Evolutionary conservation across 2,113 vertebrate genomes (phyloP).

Genomic region (Taurulus bubalis): DNA sequence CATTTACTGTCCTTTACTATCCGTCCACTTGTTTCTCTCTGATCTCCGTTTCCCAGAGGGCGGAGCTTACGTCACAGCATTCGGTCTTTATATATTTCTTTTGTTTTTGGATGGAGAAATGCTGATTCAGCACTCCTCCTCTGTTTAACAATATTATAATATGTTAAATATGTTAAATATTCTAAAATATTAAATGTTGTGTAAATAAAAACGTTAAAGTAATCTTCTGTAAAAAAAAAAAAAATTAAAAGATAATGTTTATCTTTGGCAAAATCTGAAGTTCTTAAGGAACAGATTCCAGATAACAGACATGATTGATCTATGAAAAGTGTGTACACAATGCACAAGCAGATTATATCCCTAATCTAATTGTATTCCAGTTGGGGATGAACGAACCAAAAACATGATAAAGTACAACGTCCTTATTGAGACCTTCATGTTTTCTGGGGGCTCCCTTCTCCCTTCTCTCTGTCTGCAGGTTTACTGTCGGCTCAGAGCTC

Average conservation of each 20-base stretch:
- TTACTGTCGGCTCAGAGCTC: conserved; percentile 5
- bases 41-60: background rate
- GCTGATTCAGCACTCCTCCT: background rate
- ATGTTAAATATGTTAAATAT: background rate
- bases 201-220: background rate
- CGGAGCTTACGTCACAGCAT: background rate
- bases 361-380: background rate
- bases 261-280: background rate
- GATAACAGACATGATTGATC: background rate
- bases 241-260: background rate
- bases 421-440: background rate
- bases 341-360: background rate
- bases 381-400: background rate
- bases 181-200: background rate
- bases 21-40: background rate
- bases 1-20: background rate
- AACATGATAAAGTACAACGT: background rate
- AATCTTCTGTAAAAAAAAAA: background rate
- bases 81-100: too few relatives aligned
- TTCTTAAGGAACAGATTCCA: background rate
- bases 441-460: background rate
- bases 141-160: background rate
- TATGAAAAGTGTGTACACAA: background rate
- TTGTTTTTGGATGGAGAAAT: background rate
- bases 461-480: conserved; percentile 11